Conservation (phyloP, 2,888 invertebrate species). For the Chaitophorus viminalis region DNA sequence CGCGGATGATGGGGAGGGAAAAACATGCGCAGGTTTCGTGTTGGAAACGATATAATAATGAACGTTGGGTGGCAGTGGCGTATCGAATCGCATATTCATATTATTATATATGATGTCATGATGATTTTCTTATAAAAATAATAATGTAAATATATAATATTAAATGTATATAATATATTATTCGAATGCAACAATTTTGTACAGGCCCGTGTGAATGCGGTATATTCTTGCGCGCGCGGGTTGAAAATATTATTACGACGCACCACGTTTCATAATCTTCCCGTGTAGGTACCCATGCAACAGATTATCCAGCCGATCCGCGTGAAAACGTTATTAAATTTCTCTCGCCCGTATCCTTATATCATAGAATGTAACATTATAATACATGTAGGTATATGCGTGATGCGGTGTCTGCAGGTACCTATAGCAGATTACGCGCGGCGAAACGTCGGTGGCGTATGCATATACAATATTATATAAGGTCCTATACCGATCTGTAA, state of each 20-base stretch:
- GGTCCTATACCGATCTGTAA: too few species aligned
- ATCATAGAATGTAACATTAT: too few species aligned
- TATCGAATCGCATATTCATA: neutral
- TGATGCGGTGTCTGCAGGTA: too few species aligned
- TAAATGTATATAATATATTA: neutral
- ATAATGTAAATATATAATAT: neutral
- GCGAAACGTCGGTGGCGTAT: too few species aligned
- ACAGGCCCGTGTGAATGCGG: too few species aligned
- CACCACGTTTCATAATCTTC: neutral
- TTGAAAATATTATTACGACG: neutral
- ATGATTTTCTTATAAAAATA: neutral
- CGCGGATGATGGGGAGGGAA: too few species aligned
- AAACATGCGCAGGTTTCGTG: slow-evolving; percentile 16
- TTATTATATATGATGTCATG: too few species aligned
- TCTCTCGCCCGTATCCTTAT: neutral
- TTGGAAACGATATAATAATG: slow-evolving; percentile 12
- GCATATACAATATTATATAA: too few species aligned
- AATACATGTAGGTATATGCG: too few species aligned
- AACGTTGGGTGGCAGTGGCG: neutral
- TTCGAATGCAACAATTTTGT: neutral
- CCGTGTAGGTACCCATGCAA: neutral
- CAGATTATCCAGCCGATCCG: neutral
- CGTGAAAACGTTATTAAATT: neutral
- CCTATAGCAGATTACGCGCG: neutral
- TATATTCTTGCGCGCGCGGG: too few species aligned